Conservation (phyloP, 2,113 vertebrate genomes). For the Pachypanchax playfairii region DNA sequence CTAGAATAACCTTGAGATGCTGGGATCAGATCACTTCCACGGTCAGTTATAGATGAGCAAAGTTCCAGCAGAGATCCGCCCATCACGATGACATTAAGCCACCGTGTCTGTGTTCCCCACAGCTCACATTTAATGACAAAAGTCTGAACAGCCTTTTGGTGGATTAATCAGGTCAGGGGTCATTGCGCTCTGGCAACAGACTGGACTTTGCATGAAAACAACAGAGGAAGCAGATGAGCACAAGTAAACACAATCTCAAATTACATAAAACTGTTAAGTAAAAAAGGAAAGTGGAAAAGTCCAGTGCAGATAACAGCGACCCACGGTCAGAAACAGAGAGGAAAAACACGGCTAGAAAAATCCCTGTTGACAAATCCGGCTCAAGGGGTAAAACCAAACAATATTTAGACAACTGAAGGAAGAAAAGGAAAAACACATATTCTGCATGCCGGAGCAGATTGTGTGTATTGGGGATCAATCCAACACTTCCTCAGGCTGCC, state of each 20-base stretch:
- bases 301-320: constrained; percentile 21
- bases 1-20: constrained; percentile 52
- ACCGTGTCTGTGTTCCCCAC: constrained; percentile 20
- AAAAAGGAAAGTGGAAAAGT: constrained; percentile 2
- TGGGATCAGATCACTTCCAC: constrained; percentile 51
- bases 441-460: constrained; percentile 68
- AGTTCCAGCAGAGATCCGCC: constrained; percentile 2
- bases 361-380: constrained; percentile 73
- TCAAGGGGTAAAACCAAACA: constrained; percentile 65
- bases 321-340: constrained; percentile 20
- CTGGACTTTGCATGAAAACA: constrained; percentile 31
- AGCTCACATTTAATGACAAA: constrained; percentile 32
- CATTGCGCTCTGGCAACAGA: constrained; percentile 25
- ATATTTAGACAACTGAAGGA: constrained; percentile 74
- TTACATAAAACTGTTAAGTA: constrained; percentile 36
- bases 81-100: background rate
- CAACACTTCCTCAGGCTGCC: constrained; percentile 67
- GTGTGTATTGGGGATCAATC: constrained; percentile 70
- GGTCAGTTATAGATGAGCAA: constrained; percentile 5
- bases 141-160: constrained; percentile 32
- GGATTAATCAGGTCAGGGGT: constrained; percentile 37
- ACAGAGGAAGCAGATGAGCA: constrained; percentile 31
- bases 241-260: constrained; percentile 36
- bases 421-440: constrained; percentile 71
- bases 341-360: constrained; percentile 65